These are phyloP conservation scores for Brachionus sp. DNA, from an alignment of 1,140 invertebrate species.

Conservation along the genomic window DNA sequence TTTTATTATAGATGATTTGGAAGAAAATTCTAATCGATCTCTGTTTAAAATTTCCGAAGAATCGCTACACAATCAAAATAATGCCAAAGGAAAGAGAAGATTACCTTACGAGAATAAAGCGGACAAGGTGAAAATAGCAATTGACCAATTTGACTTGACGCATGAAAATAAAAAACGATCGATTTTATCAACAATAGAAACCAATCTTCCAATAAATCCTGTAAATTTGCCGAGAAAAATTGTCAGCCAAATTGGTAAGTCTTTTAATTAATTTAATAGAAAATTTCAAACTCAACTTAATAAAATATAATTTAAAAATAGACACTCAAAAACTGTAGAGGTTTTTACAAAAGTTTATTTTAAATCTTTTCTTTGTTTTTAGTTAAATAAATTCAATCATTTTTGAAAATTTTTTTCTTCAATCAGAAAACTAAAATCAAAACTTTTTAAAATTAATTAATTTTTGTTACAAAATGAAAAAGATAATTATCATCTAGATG, in stretches of 20 bases:
- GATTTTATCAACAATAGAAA: neutral
- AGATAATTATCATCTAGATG: no score
- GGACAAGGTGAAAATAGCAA: neutral
- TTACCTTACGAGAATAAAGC: neutral
- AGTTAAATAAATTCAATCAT: no score
- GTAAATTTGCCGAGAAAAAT: neutral
- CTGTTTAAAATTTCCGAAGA: conserved; percentile 43
- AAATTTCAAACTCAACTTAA: no score
- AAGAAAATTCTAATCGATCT: conserved; percentile 28
- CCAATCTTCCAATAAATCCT: neutral
- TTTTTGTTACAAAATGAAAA: no score
- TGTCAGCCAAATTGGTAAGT: neutral
- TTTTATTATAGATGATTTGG: neutral
- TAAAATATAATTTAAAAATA: no score
- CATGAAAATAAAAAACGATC: conserved; percentile 5
- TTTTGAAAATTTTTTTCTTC: no score
- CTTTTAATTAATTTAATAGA: no score
- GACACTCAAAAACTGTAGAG: no score
- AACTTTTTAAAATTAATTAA: no score
- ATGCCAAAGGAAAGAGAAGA: neutral
- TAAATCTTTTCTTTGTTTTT: no score
- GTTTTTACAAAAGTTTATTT: no score
- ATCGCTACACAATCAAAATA: conserved; percentile 1
- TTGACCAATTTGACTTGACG: conserved; percentile 14
- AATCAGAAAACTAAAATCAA: no score